These are phyloP conservation scores for Esox lucius DNA, from an alignment of 2,797 vertebrate species.

Conservation along the genomic window DNA sequence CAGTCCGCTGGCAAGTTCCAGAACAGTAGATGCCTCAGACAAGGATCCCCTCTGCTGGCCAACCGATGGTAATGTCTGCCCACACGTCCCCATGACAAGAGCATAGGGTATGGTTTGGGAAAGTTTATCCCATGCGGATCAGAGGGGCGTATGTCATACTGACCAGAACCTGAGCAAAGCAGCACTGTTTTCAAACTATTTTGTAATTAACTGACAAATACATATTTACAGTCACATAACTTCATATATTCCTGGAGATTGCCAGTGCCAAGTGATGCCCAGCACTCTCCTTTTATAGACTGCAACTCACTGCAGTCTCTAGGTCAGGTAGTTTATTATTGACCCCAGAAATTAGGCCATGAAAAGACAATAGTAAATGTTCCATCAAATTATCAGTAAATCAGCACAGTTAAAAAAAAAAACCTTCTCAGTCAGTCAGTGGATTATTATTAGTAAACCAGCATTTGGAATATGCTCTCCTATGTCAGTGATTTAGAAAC, in stretches of 20 bases:
- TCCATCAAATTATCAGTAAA: conserved; percentile 31
- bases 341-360: conserved; percentile 40
- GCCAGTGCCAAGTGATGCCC: conserved; percentile 27
- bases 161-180: conserved; percentile 60
- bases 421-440: conserved; percentile 52
- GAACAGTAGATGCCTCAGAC: conserved; percentile 30
- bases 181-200: conserved; percentile 39
- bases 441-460: conserved; percentile 43
- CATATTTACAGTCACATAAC: conserved; percentile 60
- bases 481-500: conserved; percentile 48
- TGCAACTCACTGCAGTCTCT: conserved; percentile 15
- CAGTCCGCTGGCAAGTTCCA: conserved; percentile 38
- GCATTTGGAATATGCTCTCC: conserved; percentile 34
- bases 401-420: conserved; percentile 48
- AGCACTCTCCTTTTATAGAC: background rate
- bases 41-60: conserved; percentile 57
- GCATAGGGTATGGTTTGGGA: conserved; percentile 30
- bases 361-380: conserved; percentile 45
- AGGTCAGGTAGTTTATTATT: conserved; percentile 17
- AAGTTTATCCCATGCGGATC: conserved; percentile 46
- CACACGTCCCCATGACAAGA: conserved; percentile 6
- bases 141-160: conserved; percentile 23
- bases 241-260: conserved; percentile 39
- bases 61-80: conserved; percentile 7
- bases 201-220: conserved; percentile 47